Evolutionary conservation across 2,888 invertebrate species (phyloP), one percentile per base, ranked within the genome.

Genomic region (Stenchaetothrips biformis): DNA sequence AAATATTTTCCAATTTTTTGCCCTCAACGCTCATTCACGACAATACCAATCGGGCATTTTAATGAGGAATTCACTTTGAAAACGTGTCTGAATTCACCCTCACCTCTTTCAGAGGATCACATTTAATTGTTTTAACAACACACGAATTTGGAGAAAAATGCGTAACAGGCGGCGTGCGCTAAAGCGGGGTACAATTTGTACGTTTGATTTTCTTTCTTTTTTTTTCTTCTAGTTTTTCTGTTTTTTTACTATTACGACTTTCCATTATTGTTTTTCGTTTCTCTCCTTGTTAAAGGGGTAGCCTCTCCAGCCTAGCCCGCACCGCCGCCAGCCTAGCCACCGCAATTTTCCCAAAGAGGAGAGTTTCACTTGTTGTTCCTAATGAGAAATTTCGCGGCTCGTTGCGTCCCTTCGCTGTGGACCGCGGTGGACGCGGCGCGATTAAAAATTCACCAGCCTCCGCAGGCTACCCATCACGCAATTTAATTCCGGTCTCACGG

Each of bases 331-430:
- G 37, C 37, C 37, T 37, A 37, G 37, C 37, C 37, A 37, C 37
- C 37, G 37, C 37, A 37, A 37, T 37, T 37, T 37, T 1, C 37
- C 4, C 37, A 37, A 37, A 7, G 21, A 67, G 21, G 9, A 62
- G 18, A 13, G 62, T n/a, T 62, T n/a, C n/a, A 62, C 37, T 37
- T 37, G 37, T 37, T 37, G 37, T 62, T 67, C 67, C 7, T 21
- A 67, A 67, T 67, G 67, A 62, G 67, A 21, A 67, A 67, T 67
- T 67, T 67, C 21, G 21, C 9, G 21, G 67, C n/a, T 67, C 67
- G 67, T 21, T 62, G 62, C 62, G 16, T 13, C 53, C 53, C 16
- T 53, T 11, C 18, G 53, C 53, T 13, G 53, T 53, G 53, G 53
- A 13, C 16, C 9, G 53, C 53, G 3, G 53, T 16, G 16, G 13